Conservation (phyloP, 2,797 vertebrate species). For the Loris lydekkerianus region DNA sequence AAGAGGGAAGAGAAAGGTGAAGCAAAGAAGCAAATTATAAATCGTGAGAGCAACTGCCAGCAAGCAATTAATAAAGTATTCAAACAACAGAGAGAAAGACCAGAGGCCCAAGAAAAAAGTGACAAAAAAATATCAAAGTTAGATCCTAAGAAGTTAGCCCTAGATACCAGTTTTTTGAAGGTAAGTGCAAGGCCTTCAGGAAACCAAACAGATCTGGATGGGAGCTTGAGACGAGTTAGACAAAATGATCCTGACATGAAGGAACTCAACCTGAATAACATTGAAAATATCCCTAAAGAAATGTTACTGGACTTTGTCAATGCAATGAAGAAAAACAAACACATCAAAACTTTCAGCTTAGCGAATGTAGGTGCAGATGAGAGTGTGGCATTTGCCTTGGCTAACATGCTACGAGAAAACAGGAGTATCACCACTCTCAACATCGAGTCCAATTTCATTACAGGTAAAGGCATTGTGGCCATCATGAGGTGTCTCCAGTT, state of each 20-base stretch:
- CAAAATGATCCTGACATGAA: conserved; percentile 94
- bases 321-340: conserved; percentile 96
- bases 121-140: conserved; percentile 94
- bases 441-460: conserved; percentile 97
- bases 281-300: conserved; percentile 98
- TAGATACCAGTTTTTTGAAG: conserved; percentile 94
- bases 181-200: conserved; percentile 97
- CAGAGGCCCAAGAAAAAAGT: conserved; percentile 87
- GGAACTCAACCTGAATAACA: conserved; percentile 98
- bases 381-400: conserved; percentile 93
- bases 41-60: conserved; percentile 25
- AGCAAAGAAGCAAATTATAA: conserved; percentile 77
- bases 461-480: conserved; percentile 96
- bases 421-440: conserved; percentile 96
- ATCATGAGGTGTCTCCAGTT: conserved; percentile 98
- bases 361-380: conserved; percentile 98
- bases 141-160: conserved; percentile 93
- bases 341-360: conserved; percentile 95
- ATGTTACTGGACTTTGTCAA: conserved; percentile 97
- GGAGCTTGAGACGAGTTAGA: conserved; percentile 93
- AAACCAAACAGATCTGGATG: conserved; percentile 98
- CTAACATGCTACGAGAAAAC: conserved; percentile 98
- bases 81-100: conserved; percentile 77
- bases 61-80: neutral
- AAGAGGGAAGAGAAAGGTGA: conserved; percentile 77